Evolutionary conservation across 2,113 vertebrate genomes (phyloP).

Genomic region (Oncorhynchus masou): DNA sequence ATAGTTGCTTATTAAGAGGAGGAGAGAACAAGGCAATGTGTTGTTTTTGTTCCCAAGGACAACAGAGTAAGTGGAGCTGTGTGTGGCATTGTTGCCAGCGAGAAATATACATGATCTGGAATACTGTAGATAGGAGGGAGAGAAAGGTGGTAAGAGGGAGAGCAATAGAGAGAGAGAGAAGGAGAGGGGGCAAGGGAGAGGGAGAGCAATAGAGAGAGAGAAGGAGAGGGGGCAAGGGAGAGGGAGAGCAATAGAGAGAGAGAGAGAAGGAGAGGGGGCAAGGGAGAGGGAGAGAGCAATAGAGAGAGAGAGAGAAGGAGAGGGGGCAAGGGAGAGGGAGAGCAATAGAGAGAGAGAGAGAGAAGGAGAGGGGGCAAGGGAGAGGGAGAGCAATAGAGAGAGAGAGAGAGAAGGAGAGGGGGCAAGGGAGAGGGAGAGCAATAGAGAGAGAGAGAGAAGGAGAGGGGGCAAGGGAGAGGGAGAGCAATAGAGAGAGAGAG

Average conservation of each 20-base stretch:
- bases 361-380: accelerated
- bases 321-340: too few relatives aligned
- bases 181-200: not conserved
- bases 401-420: too few relatives aligned
- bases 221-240: not conserved
- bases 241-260: slow-evolving; percentile 20
- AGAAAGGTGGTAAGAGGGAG: slow-evolving; percentile 29
- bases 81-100: slow-evolving; percentile 53
- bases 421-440: too few relatives aligned
- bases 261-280: slow-evolving; percentile 38
- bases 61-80: slow-evolving; percentile 66
- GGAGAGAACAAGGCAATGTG: slow-evolving; percentile 66
- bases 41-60: slow-evolving; percentile 61
- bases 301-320: too few relatives aligned
- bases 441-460: too few relatives aligned
- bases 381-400: too few relatives aligned
- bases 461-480: too few relatives aligned
- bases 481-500: too few relatives aligned
- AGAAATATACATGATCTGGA: slow-evolving; percentile 45
- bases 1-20: slow-evolving; percentile 72
- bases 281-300: slow-evolving; percentile 15
- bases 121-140: not conserved
- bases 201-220: slow-evolving; percentile 25
- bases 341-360: too few relatives aligned
- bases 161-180: slow-evolving; percentile 15